Base-by-base conservation (phyloP, 1,140 invertebrate genomes). In the Microplitis mediator region DNA sequence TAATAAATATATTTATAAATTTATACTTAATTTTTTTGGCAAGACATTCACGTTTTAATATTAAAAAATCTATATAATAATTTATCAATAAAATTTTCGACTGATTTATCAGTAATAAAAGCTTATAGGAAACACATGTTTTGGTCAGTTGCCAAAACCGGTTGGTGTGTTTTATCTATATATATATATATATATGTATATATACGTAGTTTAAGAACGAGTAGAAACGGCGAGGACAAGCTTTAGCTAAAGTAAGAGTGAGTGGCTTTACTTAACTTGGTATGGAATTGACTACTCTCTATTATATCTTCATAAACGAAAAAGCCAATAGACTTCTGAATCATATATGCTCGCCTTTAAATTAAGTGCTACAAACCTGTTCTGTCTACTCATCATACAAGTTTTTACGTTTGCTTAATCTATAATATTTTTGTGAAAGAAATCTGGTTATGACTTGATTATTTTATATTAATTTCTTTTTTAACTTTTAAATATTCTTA, bases 41-140 rank as follows among this genome's bases (percentile, higher is more conserved):
- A 45, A 9, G 52, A 54, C n/a, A 54, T 54, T 35, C 14, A 31
- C 9, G 36, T 32, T 71, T 23, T 13, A 31, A 32, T 52, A 60
- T 63, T 69, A 68, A 72, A 73, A 72, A 75, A 77, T 76, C 76
- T 81, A 81, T 80, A 81, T 81, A 73, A 77, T 83, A 80, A 82
- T 82, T 77, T 76, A 52, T 74, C 72, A 76, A 79, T 81, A 80
- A 82, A 82, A 78, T 74, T 45, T 77, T 75, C 71, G 75, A 72
- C 73, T 81, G 81, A 84, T 84, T 84, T 84, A 84, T 82, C 75
- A 78, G 73, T 76, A 78, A 79, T 83, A 82, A 83, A 82, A 79
- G 77, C 72, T 77, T 81, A 82, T 85, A 80, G 77, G 79, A 82
- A 84, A 80, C 78, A 80, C 76, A 75, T 79, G 80, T 83, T 82